Evolutionary conservation across 1,140 invertebrate species (phyloP).

Genomic region (Calycopis cecrops): DNA sequence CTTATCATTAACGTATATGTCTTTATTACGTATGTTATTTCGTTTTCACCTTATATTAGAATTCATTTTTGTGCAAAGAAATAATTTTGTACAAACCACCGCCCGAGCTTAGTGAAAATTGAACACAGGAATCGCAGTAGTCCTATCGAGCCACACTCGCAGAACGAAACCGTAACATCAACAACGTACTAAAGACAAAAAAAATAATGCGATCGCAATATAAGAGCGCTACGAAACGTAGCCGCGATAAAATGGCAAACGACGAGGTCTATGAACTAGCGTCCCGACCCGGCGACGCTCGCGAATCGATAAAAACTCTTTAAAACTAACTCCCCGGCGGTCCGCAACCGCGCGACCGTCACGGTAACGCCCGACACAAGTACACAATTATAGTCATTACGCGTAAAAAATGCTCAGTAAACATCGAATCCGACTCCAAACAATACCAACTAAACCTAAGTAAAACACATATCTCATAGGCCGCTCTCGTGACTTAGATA

Average conservation of each 20-base stretch:
- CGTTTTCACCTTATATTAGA: constrained; percentile 64
- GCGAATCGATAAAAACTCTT: constrained; percentile 39
- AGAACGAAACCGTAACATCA: constrained; percentile 7
- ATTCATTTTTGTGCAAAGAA: constrained; percentile 53
- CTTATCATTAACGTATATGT: constrained; percentile 72
- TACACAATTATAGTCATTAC: constrained; percentile 42
- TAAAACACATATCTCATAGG: constrained; percentile 56
- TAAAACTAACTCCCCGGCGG: constrained; percentile 65
- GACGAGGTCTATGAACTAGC: not conserved
- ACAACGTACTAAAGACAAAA: constrained; percentile 8
- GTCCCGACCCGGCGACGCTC: not conserved
- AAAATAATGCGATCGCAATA: not conserved
- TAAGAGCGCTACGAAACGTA: not conserved
- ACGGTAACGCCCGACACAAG: constrained; percentile 52
- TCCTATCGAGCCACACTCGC: constrained; percentile 4
- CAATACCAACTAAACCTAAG: constrained; percentile 46
- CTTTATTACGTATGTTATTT: constrained; percentile 75
- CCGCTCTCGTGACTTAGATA: constrained; percentile 66
- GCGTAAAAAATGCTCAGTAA: constrained; percentile 57
- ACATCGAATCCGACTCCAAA: constrained; percentile 39
- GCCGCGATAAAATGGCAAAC: not conserved
- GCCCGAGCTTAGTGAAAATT: constrained; percentile 14
- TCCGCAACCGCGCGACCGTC: constrained; percentile 60
- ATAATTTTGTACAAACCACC: constrained; percentile 31
- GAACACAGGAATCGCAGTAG: constrained; percentile 24